A percentile compares a stretch with the other conserved stretches of the same genome.
Conservation (phyloP, 2,888 invertebrate genomes). For the Lasioglossum villosulum region DNA sequence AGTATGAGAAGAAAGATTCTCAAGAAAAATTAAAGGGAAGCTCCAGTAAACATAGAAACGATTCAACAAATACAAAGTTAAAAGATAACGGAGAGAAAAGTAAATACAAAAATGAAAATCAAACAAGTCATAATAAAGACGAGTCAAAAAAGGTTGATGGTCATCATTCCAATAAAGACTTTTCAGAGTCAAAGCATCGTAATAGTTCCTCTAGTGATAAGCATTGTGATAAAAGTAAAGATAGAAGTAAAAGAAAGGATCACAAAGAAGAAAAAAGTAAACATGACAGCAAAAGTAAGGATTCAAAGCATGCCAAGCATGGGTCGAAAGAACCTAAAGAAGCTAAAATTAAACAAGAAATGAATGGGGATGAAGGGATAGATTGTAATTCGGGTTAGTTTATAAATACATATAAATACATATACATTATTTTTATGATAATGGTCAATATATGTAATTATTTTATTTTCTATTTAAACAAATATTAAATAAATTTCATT, state of each 20-base stretch:
- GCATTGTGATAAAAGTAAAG: constrained; percentile 71
- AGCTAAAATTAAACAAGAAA: constrained; percentile 82
- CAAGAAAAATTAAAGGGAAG: constrained; percentile 63
- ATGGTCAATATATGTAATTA: constrained; percentile 3
- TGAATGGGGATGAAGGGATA: constrained; percentile 87
- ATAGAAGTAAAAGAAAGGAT: constrained; percentile 67
- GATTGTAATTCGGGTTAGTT: constrained; percentile 88
- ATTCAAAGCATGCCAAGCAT: constrained; percentile 59
- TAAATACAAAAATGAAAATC: constrained; percentile 74
- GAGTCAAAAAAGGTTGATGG: constrained; percentile 69
- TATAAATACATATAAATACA: constrained; percentile 20
- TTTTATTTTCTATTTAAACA: constrained; percentile 20
- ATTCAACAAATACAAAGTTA: constrained; percentile 56
- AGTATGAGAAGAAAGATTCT: constrained; percentile 65
- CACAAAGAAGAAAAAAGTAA: constrained; percentile 65
- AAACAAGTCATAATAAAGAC: constrained; percentile 60
- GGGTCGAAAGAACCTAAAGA: constrained; percentile 73
- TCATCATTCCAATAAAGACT: constrained; percentile 73
- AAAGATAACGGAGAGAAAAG: constrained; percentile 68
- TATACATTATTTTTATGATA: neutral
- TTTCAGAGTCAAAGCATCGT: constrained; percentile 73
- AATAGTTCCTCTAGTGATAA: constrained; percentile 78
- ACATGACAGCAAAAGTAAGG: constrained; percentile 61
- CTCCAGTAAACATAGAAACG: constrained; percentile 62
- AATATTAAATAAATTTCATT: constrained; percentile 21